Base-by-base conservation (phyloP, 30 jellyfish, hydroid and myxozoan species). In the Morbakka virulenta region DNA sequence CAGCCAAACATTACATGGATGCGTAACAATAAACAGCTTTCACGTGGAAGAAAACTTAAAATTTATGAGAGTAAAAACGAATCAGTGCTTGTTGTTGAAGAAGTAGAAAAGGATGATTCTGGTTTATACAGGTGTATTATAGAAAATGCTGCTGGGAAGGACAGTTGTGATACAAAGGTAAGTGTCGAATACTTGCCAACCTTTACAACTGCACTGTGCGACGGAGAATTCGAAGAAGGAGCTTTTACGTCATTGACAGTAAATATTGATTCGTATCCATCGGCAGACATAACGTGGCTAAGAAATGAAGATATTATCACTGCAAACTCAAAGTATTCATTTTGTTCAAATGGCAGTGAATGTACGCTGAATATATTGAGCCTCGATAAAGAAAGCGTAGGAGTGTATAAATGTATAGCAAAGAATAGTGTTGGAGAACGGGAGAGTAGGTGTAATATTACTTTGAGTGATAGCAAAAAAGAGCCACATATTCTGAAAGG, bases 261-360 rank as follows among this genome's bases (percentile, higher is more conserved):
- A 28, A 87, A 87, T 52, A 86, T 81, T 0, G 82, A 76, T 29
- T 96, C 96, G 1, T 41, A 32, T 23, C 97, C 97, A 1, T 84
- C 69, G 27, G 96, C 99, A 27, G 48, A 61, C 11, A 79, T 93
- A 50, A 61, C 79, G 29, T 93, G 96, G 97, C 81, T 73, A 4
- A 76, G 67, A 26, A 89, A 81, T 53, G 83, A 89, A 6, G 28
- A 28, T 30, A 11, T 25, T 2, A 23, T 93, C 2, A 82, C 67
- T 11, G 82, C 52, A 1, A 64, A 69, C 28, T 72, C 80, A 28
- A 69, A 93, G 72, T 48, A 77, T 81, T 14, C 87, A 2, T 28
- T 62, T 70, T 91, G 74, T 32, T 69, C 36, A 29, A 30, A 64
- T 14, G 95, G 84, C 3, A 52, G 27, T 27, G 4, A 67, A 28